A percentile compares a stretch with the other conserved stretches of the same genome.
phyloP scores from a whole-genome alignment of 2,113 vertebrate genomes.

The Eupsittula cactorum region DNA sequence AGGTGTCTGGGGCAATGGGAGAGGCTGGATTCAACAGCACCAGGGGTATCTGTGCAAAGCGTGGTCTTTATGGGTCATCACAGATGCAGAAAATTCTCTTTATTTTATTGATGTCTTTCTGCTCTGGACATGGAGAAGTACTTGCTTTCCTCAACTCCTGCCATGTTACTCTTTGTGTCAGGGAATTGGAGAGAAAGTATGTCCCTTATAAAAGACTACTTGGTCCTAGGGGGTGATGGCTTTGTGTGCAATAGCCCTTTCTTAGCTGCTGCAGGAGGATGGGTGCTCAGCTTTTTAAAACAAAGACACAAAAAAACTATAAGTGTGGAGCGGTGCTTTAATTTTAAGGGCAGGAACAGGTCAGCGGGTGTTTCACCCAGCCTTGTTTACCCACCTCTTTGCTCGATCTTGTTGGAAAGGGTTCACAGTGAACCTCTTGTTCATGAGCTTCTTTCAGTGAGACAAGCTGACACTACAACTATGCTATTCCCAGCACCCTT shows the following conservation, averaged over 20 bases:
- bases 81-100: not conserved
- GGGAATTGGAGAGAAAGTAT: not conserved
- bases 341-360: not conserved
- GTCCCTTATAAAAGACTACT: not conserved
- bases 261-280: not conserved
- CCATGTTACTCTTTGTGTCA: not conserved
- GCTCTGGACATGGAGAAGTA: not conserved
- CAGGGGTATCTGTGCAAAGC: not conserved
- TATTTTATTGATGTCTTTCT: not conserved
- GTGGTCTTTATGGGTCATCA: not conserved
- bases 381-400: not conserved
- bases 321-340: not conserved
- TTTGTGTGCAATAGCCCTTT: not conserved
- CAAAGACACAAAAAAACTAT: not conserved
- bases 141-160: not conserved
- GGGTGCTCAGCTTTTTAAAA: not conserved
- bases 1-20: not conserved
- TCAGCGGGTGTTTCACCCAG: not conserved
- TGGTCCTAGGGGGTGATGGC: not conserved
- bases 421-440: not conserved
- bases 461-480: not conserved
- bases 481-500: fast-evolving
- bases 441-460: not conserved
- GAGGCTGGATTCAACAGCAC: not conserved
- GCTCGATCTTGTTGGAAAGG: not conserved